Percentiles rank a stretch among this genome's conserved stretches.
Conservation (phyloP, 2,888 invertebrate species). For the Ichneumoninae sp. region DNA sequence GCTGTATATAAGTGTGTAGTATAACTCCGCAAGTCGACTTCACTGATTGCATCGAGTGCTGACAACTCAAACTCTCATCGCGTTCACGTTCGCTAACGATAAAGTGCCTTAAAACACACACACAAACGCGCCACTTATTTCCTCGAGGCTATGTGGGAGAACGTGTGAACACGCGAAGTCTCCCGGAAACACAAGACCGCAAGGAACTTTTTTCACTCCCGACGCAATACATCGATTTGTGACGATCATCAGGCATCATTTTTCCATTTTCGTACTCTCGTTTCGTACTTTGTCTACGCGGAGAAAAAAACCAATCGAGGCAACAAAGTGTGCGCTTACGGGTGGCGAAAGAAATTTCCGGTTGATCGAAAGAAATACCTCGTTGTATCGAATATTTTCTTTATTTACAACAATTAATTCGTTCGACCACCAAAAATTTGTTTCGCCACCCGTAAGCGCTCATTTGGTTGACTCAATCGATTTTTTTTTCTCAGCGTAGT, state of each 20-base stretch:
- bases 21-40: constrained; percentile 20
- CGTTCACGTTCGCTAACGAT: constrained; percentile 26
- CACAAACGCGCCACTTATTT: constrained; percentile 25
- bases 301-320: too few species aligned
- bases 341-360: too few species aligned
- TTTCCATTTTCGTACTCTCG: neutral
- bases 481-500: neutral
- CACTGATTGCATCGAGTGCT: constrained; percentile 44
- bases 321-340: too few species aligned
- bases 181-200: constrained; percentile 14
- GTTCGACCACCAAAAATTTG: too few species aligned
- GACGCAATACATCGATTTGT: constrained; percentile 8
- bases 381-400: too few species aligned
- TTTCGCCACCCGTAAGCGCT: too few species aligned
- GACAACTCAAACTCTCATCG: constrained; percentile 50
- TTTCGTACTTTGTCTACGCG: neutral
- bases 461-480: too few species aligned
- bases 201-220: neutral
- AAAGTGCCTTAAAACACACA: constrained; percentile 30
- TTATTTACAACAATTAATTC: too few species aligned
- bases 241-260: neutral
- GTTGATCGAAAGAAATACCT: too few species aligned
- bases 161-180: constrained; percentile 15
- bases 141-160: constrained; percentile 15
- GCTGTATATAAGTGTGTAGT: constrained; percentile 1